Evolutionary conservation across 2,113 vertebrate genomes (phyloP).

Genomic region (Platichthys stellatus): DNA sequence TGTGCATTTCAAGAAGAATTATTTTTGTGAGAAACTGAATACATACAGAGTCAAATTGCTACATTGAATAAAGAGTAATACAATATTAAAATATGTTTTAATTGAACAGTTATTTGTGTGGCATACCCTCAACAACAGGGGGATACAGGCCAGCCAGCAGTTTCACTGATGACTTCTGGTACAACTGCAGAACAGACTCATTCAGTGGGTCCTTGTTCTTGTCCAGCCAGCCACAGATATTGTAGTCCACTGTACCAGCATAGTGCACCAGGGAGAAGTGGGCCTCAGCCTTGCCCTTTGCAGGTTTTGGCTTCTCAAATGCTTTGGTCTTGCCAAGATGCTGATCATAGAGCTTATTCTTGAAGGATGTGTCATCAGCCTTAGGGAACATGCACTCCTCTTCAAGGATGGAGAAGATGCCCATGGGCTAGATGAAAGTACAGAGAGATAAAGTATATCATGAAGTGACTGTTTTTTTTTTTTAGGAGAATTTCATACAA

Average conservation of each 20-base stretch:
- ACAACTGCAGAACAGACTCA: slow-evolving; percentile 73
- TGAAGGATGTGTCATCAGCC: slow-evolving; percentile 74
- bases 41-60: background rate
- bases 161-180: slow-evolving; percentile 76
- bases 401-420: slow-evolving; percentile 85
- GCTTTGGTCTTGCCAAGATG: slow-evolving; percentile 72
- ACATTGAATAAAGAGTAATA: background rate
- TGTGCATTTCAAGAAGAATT: too few species aligned
- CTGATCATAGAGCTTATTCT: slow-evolving; percentile 77
- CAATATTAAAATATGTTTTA: background rate
- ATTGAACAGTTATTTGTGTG: background rate
- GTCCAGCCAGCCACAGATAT: slow-evolving; percentile 74
- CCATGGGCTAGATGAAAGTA: slow-evolving; percentile 77
- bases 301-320: slow-evolving; percentile 89
- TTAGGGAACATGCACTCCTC: slow-evolving; percentile 86
- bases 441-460: background rate
- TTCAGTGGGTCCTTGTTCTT: slow-evolving; percentile 79
- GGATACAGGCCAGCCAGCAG: slow-evolving; percentile 62
- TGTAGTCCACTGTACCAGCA: slow-evolving; percentile 90
- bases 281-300: slow-evolving; percentile 87
- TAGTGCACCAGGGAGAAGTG: slow-evolving; percentile 91
- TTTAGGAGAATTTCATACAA: background rate
- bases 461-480: too few species aligned
- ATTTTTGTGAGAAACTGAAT: background rate
- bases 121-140: slow-evolving; percentile 62